Evolutionary conservation across 2,797 vertebrate genomes (phyloP).

Genomic region (Parauchenoglanis punctatus): DNA sequence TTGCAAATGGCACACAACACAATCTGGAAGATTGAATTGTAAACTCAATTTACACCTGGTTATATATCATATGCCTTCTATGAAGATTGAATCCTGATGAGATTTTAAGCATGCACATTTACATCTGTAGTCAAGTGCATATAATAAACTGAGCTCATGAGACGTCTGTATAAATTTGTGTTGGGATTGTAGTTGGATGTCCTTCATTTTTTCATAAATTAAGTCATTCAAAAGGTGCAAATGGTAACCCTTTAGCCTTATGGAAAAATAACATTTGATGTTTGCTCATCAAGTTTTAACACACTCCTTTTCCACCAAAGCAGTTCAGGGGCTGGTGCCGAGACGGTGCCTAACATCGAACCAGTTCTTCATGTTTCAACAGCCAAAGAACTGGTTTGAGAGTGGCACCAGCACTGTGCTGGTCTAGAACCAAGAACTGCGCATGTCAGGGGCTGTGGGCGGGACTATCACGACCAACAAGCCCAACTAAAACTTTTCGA

Average conservation of each 20-base stretch:
- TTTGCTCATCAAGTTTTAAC: not conserved
- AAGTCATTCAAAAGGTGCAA: not conserved
- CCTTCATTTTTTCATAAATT: not conserved
- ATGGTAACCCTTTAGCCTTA: not conserved
- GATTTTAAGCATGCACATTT: not conserved
- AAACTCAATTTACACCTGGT: slow-evolving; percentile 7
- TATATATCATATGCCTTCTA: not conserved
- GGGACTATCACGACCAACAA: too few species aligned
- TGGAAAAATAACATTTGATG: not conserved
- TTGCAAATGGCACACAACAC: too few species aligned
- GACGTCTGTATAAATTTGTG: not conserved
- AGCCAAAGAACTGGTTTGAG: too few species aligned
- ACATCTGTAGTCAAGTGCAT: not conserved
- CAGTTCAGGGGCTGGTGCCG: too few species aligned
- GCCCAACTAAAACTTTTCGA: too few species aligned
- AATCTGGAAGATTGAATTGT: not conserved
- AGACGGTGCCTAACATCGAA: too few species aligned
- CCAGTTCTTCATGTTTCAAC: too few species aligned
- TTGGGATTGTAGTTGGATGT: not conserved
- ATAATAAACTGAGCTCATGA: not conserved
- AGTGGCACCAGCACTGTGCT: too few species aligned
- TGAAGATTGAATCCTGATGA: not conserved
- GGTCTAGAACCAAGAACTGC: too few species aligned
- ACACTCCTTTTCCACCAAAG: not conserved
- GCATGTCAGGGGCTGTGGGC: too few species aligned